These are phyloP conservation scores for Anagrus nilaparvatae DNA, from an alignment of 1,140 invertebrate genomes.

Conservation along the genomic window DNA sequence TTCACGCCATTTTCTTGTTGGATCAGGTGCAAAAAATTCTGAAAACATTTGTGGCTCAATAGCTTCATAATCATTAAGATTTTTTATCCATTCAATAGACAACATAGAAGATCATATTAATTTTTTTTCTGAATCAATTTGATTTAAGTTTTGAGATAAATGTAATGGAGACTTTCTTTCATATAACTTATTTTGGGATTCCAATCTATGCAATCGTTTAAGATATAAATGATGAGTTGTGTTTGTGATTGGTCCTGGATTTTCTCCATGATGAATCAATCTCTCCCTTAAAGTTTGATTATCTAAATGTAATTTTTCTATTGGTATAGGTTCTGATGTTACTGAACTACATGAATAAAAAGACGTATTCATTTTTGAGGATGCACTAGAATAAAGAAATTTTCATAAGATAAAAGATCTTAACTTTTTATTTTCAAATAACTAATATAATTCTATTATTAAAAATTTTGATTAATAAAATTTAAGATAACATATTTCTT, in stretches of 20 bases:
- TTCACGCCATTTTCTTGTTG: conserved; percentile 61
- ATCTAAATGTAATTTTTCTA: conserved; percentile 45
- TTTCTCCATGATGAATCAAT: conserved; percentile 52
- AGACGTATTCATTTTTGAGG: conserved; percentile 6
- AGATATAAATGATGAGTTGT: conserved; percentile 67
- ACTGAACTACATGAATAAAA: conserved; percentile 9
- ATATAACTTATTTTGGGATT: no score
- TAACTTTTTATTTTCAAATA: no score
- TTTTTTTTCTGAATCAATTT: conserved; percentile 11
- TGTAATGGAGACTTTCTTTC: no score
- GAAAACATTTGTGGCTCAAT: conserved; percentile 51
- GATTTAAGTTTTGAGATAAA: background rate
- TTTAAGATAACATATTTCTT: no score
- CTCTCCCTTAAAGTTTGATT: conserved; percentile 54
- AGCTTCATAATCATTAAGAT: conserved; percentile 43
- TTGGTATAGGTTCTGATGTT: conserved; percentile 26
- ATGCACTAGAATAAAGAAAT: conserved; percentile 6
- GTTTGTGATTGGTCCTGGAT: conserved; percentile 66
- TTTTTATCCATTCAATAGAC: conserved; percentile 43
- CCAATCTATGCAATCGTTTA: conserved; percentile 49
- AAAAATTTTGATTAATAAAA: background rate
- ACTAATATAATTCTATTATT: background rate
- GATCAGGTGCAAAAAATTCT: conserved; percentile 52
- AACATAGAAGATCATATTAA: conserved; percentile 15
- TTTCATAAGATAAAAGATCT: background rate